Conservation (phyloP, 2,797 vertebrate species). For the Gymnodraco acuticeps region DNA sequence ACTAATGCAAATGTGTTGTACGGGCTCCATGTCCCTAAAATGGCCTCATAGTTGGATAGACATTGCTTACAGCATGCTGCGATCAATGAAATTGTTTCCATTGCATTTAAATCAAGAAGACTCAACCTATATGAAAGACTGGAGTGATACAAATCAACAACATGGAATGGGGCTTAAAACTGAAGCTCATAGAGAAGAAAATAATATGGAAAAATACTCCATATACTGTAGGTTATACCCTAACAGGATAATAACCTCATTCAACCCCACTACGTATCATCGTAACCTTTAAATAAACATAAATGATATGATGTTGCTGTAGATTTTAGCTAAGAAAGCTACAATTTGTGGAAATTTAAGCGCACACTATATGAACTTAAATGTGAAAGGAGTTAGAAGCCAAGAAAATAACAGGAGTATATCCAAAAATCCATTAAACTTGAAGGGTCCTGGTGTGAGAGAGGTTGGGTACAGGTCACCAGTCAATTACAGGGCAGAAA, state of each 20-base stretch:
- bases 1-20: slow-evolving; percentile 22
- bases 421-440: background rate
- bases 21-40: slow-evolving; percentile 6
- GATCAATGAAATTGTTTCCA: background rate
- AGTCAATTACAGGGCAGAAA: background rate
- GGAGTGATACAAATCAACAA: background rate
- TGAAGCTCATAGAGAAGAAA: background rate
- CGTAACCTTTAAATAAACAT: background rate
- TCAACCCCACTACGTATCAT: too few species aligned
- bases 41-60: slow-evolving; percentile 36
- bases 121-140: background rate
- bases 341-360: too few species aligned
- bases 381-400: slow-evolving; percentile 6
- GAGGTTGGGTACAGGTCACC: background rate
- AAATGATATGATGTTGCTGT: slow-evolving; percentile 1
- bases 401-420: background rate
- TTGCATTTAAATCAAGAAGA: background rate
- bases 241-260: too few species aligned
- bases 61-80: slow-evolving; percentile 12
- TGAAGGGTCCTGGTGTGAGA: background rate
- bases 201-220: background rate
- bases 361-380: background rate
- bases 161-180: background rate
- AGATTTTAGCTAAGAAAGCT: background rate
- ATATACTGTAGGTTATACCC: background rate